Base-by-base conservation (phyloP, 2,888 invertebrate genomes). In the Magallana nippona region DNA sequence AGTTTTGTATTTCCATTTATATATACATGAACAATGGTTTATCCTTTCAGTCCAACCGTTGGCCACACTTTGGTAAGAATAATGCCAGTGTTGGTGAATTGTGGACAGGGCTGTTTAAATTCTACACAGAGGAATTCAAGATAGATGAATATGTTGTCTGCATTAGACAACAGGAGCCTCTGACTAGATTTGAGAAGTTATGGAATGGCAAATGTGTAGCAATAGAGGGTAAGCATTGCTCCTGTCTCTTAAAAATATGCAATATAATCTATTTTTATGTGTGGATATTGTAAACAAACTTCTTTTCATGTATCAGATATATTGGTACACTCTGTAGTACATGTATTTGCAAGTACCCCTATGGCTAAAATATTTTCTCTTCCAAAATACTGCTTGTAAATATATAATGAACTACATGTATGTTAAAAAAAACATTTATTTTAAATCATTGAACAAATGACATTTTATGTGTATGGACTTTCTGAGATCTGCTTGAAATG, bases 191-290 rank as follows among this genome's bases (percentile, higher is more conserved):
- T 89, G 95, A 95, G 85, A 96, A 96, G 90, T 93, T 95, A 55
- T 96, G 96, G 96, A 95, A 94, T 89, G 94, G 95, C 1, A 94
- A 94, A 81, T 94, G 94, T 79, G 93, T 96, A 81, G 95, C 95
- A 56, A 95, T 96, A 87, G 96, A 96, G 94, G 95, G 95, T 94
- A 88, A 78, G 85, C 19, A 55, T 27, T 17, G 58, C 77, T 77
- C 15, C 22, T n/a, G 60, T 22, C 15, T 17, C 22, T 10, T 15
- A 77, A 22, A 22, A 22, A 8, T 44, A 44, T 8, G 44, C 44
- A 44, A 0, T 44, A 44, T 44, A 44, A 8, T 44, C 5, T 44
- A 44, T 44, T 44, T 44, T 44, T 44, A 32, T 5, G 2, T 32
- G 32, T 32, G 32, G 32, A 32, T 32, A 32, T 32, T 32, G 32